These are phyloP conservation scores for Lysiphlebus fabarum DNA, from an alignment of 1,140 invertebrate genomes.

Conservation along the genomic window DNA sequence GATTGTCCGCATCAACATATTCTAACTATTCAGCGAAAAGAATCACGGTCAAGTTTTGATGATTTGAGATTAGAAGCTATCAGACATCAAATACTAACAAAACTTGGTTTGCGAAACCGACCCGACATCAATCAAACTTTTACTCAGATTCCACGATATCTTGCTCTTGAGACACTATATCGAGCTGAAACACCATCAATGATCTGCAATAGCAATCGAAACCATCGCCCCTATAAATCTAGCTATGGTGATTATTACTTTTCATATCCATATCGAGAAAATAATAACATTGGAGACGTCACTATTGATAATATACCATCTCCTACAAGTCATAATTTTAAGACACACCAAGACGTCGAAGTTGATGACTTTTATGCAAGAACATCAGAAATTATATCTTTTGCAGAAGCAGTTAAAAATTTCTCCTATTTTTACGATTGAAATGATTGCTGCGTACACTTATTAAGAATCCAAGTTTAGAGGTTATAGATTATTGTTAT, in stretches of 20 bases:
- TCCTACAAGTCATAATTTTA: conserved; percentile 10
- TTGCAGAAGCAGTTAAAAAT: conserved; percentile 72
- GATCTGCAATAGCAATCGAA: conserved; percentile 19
- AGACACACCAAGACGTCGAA: conserved; percentile 43
- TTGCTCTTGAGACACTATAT: conserved; percentile 68
- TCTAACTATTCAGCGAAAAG: conserved; percentile 36
- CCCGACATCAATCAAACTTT: conserved; percentile 69
- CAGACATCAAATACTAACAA: conserved; percentile 72
- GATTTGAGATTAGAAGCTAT: conserved; percentile 69
- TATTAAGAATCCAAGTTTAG: too few relatives aligned
- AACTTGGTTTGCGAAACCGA: conserved; percentile 65
- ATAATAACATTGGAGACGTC: conserved; percentile 29
- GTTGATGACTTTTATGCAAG: conserved; percentile 75
- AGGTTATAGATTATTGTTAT: too few relatives aligned
- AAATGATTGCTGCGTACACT: too few relatives aligned
- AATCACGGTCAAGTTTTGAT: conserved; percentile 49
- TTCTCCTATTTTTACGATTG: not conserved
- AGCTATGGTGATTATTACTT: conserved; percentile 40
- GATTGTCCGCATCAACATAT: conserved; percentile 48
- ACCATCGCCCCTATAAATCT: conserved; percentile 31
- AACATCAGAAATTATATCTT: conserved; percentile 78
- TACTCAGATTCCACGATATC: conserved; percentile 59
- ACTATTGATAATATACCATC: conserved; percentile 14
- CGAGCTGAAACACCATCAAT: conserved; percentile 57
- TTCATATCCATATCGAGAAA: conserved; percentile 43